phyloP scores from a whole-genome alignment of 2,113 vertebrate species.

The Ctenodactylus gundi region DNA sequence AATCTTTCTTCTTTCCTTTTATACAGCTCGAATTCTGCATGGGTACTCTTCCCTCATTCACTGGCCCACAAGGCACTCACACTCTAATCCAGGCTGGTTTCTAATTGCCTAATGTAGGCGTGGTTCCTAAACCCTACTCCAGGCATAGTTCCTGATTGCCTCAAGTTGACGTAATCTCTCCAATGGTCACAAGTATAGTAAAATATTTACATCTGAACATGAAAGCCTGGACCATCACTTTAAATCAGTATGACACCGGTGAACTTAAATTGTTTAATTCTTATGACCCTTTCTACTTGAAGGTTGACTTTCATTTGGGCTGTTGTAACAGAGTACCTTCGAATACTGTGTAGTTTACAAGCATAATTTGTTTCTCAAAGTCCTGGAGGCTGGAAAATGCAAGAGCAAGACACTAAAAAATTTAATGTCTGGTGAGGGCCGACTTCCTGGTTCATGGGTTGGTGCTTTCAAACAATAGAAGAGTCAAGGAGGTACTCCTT shows the following conservation, averaged over 20 bases:
- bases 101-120: too few species aligned
- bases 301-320: background rate
- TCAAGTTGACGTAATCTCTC: too few species aligned
- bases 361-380: background rate
- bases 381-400: background rate
- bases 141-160: too few species aligned
- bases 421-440: background rate
- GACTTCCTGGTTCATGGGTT: background rate
- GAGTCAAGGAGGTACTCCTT: background rate
- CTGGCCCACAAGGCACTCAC: too few species aligned
- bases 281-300: background rate
- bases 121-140: too few species aligned
- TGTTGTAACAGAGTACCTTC: background rate
- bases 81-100: too few species aligned
- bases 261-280: background rate
- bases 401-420: background rate
- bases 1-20: too few species aligned
- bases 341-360: background rate
- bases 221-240: background rate
- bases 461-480: background rate
- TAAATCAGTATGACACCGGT: background rate
- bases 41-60: too few species aligned
- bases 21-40: too few species aligned
- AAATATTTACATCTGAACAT: background rate
- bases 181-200: too few species aligned